Base-by-base conservation (phyloP, 2,888 invertebrate genomes). In the Trisateles emortualis region DNA sequence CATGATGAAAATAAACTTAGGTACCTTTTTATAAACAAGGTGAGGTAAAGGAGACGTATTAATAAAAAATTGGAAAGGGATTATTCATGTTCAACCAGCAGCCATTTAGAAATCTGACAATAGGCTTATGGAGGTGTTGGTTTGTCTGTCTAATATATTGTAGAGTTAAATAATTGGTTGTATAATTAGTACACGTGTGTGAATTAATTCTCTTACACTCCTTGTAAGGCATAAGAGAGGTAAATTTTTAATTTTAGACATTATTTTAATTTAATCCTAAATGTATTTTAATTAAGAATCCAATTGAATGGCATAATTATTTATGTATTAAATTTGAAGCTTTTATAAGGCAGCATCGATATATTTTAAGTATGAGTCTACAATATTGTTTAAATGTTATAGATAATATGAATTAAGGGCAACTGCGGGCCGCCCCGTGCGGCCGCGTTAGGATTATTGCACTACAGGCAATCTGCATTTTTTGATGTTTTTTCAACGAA, bases 401-500 rank as follows among this genome's bases (percentile, higher is more conserved):
- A 64, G 68, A 70, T 70, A 76, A 76, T 87, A 88, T 88, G 88
- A 87, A 88, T 80, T 90, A 88, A 88, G 90, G 76, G 84, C 81
- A 88, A 86, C 72, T 62, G 74, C 67, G 71, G 72, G 74, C 69
- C 63, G 65, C 56, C 42, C 46, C 30, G 61, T 14, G 49, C 45
- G 66, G 62, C 59, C 63, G 72, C 72, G 49, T 56, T 79, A 79
- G 79, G 74, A 74, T 81, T 78, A 81, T 83, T 83, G 86, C 86
- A 81, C 76, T 72, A 81, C 84, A 79, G 78, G 80, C 81, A 83
- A 84, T 87, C 81, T 84, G 78, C 79, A 83, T 85, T 92, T 91
- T 92, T 91, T 88, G 90, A 91, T 86, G 83, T 88, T 88, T 92
- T 92, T 92, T 92, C 89, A 90, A 88, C 83, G 90, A 83, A 81